Conservation (phyloP, 2,888 invertebrate genomes). For the Drosophila melanosoma region DNA sequence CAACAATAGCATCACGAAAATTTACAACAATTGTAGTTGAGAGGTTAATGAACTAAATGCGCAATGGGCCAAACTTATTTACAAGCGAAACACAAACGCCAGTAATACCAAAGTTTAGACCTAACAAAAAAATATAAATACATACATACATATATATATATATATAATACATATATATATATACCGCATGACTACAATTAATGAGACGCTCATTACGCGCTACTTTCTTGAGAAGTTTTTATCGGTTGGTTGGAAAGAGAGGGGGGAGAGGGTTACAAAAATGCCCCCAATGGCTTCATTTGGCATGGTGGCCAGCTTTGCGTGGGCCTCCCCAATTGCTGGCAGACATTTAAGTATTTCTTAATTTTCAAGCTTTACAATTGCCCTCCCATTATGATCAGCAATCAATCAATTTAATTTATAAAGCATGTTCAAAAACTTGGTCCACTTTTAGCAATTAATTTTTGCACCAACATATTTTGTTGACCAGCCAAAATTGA, state of each 20-base stretch:
- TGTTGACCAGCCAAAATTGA: conserved; percentile 43
- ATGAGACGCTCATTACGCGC: conserved; percentile 74
- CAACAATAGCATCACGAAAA: conserved; percentile 51
- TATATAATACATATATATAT: conserved; percentile 4
- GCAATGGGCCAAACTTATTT: conserved; percentile 78
- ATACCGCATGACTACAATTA: conserved; percentile 45
- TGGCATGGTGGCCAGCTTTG: conserved; percentile 34
- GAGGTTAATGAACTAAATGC: conserved; percentile 80
- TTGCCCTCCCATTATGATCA: conserved; percentile 36
- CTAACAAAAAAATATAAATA: conserved; percentile 7
- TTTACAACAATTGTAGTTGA: conserved; percentile 76
- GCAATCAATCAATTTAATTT: conserved; percentile 48
- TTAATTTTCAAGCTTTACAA: conserved; percentile 34
- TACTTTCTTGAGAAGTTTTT: conserved; percentile 53
- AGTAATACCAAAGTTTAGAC: conserved; percentile 37
- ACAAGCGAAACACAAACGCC: conserved; percentile 34
- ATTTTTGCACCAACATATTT: conserved; percentile 29
- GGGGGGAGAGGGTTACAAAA: background rate
- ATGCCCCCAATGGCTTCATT: conserved; percentile 59
- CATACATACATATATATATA: background rate
- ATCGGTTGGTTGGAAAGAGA: conserved; percentile 1
- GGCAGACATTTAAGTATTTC: conserved; percentile 37
- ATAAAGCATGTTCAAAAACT: conserved; percentile 22
- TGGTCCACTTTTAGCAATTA: conserved; percentile 19
- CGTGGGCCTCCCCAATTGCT: conserved; percentile 52